Conservation (phyloP, 2,888 invertebrate genomes). For the Labia minor region DNA sequence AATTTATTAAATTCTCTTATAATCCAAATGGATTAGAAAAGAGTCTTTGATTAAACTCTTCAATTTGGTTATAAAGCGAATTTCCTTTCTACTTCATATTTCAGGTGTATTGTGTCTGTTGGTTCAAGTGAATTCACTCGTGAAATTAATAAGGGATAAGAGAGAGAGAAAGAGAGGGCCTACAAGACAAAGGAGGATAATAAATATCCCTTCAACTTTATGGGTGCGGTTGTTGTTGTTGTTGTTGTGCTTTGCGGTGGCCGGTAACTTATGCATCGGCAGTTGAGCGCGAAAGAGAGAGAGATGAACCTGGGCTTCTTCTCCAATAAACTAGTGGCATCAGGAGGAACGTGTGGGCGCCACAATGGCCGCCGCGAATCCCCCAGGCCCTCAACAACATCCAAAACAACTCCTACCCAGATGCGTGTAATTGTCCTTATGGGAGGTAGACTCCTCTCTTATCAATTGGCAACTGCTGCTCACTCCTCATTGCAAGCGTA, state of each 20-base stretch:
- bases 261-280: conserved; percentile 3
- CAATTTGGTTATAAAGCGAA: too few species aligned
- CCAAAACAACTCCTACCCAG: background rate
- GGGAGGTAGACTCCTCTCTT: background rate
- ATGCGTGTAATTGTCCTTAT: background rate
- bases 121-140: background rate
- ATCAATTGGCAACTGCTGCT: background rate
- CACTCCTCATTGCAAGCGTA: too few species aligned
- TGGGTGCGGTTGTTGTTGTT: conserved; percentile 13
- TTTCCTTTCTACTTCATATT: too few species aligned
- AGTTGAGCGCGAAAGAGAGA: background rate
- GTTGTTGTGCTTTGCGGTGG: conserved; percentile 4
- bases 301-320: background rate
- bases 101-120: background rate
- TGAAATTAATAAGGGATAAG: background rate
- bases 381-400: background rate
- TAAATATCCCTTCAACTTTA: conserved; percentile 13
- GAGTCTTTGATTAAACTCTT: too few species aligned
- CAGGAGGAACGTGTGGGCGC: conserved; percentile 3
- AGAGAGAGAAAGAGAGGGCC: background rate
- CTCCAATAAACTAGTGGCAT: conserved; percentile 2
- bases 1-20: too few species aligned
- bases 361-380: background rate
- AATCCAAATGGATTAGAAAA: too few species aligned
- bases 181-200: conserved; percentile 4